Evolutionary conservation across 2,113 vertebrate genomes (phyloP).

Genomic region (Sinocyclocheilus anshuiensis): DNA sequence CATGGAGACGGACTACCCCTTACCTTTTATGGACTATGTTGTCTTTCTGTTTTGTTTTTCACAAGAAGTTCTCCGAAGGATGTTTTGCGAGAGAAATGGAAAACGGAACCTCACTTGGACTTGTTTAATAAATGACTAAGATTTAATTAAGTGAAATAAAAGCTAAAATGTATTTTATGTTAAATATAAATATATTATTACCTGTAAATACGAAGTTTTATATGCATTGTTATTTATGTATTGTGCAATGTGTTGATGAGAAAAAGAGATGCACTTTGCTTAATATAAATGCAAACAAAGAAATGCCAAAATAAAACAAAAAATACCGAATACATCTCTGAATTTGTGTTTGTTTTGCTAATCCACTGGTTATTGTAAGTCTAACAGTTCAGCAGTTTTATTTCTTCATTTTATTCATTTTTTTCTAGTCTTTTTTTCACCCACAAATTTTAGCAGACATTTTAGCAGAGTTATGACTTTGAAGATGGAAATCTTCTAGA

Average conservation of each 20-base stretch:
- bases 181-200: constrained; percentile 99
- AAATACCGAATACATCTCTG: constrained; percentile 73
- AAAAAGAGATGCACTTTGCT: constrained; percentile 99
- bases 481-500: too few species aligned
- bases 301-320: constrained; percentile 93
- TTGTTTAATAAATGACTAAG: constrained; percentile 81
- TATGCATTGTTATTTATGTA: constrained; percentile 99
- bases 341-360: constrained; percentile 73
- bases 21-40: constrained; percentile 25
- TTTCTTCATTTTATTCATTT: neutral
- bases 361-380: neutral
- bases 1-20: constrained; percentile 51
- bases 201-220: constrained; percentile 99
- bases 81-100: constrained; percentile 65
- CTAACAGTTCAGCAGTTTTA: neutral
- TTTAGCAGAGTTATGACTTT: too few species aligned
- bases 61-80: constrained; percentile 59
- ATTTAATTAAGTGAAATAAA: constrained; percentile 87
- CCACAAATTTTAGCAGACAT: neutral
- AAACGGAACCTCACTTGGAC: constrained; percentile 73
- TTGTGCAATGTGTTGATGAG: constrained; percentile 99
- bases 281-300: constrained; percentile 99
- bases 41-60: constrained; percentile 50
- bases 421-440: neutral
- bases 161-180: constrained; percentile 99